Evolutionary conservation across 2,113 vertebrate species (phyloP).

Genomic region (Gadus macrocephalus): DNA sequence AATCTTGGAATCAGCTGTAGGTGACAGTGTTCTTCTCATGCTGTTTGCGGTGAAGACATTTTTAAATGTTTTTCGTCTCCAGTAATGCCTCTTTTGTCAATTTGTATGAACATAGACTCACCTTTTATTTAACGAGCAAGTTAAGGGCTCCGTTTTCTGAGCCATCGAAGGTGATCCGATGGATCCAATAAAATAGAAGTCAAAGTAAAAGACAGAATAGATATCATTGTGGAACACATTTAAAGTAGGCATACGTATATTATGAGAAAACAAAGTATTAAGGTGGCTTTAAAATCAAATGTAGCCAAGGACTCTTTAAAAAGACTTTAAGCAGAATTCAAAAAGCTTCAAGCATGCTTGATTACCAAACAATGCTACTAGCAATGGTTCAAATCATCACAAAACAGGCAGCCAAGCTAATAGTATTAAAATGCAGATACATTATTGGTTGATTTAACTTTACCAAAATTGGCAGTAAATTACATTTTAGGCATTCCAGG

Average conservation of each 20-base stretch:
- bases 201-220: too few species aligned
- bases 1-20: conserved; percentile 78
- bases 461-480: not conserved
- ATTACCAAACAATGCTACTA: not conserved
- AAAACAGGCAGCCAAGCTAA: not conserved
- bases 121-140: conserved; percentile 79
- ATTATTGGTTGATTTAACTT: not conserved
- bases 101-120: conserved; percentile 43
- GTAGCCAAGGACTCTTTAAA: too few species aligned
- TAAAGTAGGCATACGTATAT: too few species aligned
- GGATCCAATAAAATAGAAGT: not conserved
- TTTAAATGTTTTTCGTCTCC: not conserved
- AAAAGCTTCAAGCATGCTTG: not conserved
- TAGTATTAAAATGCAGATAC: not conserved
- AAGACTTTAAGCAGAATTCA: not conserved
- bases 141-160: conserved; percentile 79
- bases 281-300: too few species aligned
- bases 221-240: too few species aligned
- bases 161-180: not conserved
- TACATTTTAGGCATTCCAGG: not conserved
- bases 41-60: conserved; percentile 61
- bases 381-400: not conserved
- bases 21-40: conserved; percentile 76
- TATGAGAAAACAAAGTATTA: too few species aligned
- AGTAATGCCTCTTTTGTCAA: not conserved